Evolutionary conservation across 2,888 invertebrate species (phyloP), one percentile per base, ranked within the genome.

Genomic region (Stenolophus ochropezus): DNA sequence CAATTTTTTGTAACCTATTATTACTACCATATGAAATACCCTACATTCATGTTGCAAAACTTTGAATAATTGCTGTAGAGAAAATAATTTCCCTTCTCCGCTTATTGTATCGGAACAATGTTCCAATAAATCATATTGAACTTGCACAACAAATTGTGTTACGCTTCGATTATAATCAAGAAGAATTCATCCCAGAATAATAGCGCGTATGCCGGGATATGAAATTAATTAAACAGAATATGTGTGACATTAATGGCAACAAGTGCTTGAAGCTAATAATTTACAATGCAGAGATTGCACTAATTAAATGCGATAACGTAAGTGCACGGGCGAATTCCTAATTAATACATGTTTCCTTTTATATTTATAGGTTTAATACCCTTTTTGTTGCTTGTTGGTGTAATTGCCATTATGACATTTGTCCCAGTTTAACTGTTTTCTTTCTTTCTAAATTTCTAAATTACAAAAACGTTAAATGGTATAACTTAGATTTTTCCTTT

Each of bases 271-370:
- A 61, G 65, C 27, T 33, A 69, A 69, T 69, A 69, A 69, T 42
- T 69, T 69, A 69, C 33, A 27, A 69, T 16, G 18, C 27, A 8
- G 27, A 69, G 65, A 69, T 69, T 69, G 65, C 33, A 69, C 65
- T 69, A 69, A 69, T 69, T 69, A 69, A 69, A 69, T 18, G 27
- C 27, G 65, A 69, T 69, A 69, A 69, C 61, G 16, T 69, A 33
- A 69, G 33, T 69, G 65, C 65, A 33, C 27, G 16, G 16, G 65
- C 27, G 65, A 69, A 69, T 69, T 69, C 27, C 33, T 69, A 69
- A 69, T 69, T 69, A 69, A 69, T 69, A 16, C 33, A 69, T 69
- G 33, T 18, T 33, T 69, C 11, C 33, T 0, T 42, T 8, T 42
- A 42, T 42, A 42, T 42, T 42, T 42, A 42, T 42, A 42, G 33